Evolutionary conservation across 2,888 invertebrate genomes (phyloP).

Genomic region (Trissoscelio sp.): DNA sequence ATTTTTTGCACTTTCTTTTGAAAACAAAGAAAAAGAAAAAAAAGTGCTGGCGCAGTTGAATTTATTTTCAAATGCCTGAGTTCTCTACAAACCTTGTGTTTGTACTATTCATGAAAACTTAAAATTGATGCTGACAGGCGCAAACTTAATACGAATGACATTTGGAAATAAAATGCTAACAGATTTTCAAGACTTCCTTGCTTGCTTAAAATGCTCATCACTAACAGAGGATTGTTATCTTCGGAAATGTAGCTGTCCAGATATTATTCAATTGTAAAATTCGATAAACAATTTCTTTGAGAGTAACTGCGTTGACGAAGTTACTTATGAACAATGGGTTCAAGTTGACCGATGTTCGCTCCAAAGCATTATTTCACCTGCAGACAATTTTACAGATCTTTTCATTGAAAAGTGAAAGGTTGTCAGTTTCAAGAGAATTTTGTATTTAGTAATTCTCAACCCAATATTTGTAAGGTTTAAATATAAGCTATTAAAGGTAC

Average conservation of each 20-base stretch:
- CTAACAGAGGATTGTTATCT: slow-evolving; percentile 33
- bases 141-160: slow-evolving; percentile 1
- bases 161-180: not conserved
- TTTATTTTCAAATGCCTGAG: too few species aligned
- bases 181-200: slow-evolving; percentile 24
- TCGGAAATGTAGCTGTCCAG: slow-evolving; percentile 10
- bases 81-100: slow-evolving; percentile 28
- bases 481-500: too few species aligned
- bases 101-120: slow-evolving; percentile 28
- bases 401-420: slow-evolving; percentile 47
- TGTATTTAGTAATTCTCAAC: too few species aligned
- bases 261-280: not conserved
- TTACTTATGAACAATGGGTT: slow-evolving; percentile 68
- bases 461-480: too few species aligned
- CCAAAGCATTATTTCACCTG: slow-evolving; percentile 60
- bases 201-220: not conserved
- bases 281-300: not conserved
- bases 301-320: slow-evolving; percentile 31
- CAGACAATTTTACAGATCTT: slow-evolving; percentile 58
- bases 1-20: too few species aligned
- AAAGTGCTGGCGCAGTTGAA: too few species aligned
- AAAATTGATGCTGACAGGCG: slow-evolving; percentile 24
- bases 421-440: too few species aligned
- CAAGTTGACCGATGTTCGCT: slow-evolving; percentile 63
- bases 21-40: too few species aligned